Percentiles rank a stretch among this genome's conserved stretches.
phyloP scores from a whole-genome alignment of 2,797 vertebrate genomes.

The Taenioides sp. region DNA sequence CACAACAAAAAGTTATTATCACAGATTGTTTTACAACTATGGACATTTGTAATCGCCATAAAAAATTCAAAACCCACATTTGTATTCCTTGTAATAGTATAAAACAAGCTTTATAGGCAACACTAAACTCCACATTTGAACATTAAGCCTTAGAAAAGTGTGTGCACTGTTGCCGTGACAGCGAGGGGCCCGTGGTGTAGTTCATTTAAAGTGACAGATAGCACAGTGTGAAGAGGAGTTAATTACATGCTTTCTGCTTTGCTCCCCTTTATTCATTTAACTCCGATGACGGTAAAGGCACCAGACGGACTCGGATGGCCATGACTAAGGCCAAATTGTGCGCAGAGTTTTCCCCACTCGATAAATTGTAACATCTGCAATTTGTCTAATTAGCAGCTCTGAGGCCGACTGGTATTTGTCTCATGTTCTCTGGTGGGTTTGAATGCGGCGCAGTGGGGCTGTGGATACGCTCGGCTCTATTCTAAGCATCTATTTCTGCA shows the following conservation, averaged over 20 bases:
- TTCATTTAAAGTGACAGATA: constrained; percentile 54
- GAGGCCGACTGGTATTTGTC: constrained; percentile 60
- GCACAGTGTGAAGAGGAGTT: constrained; percentile 38
- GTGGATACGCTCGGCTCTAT: constrained; percentile 40
- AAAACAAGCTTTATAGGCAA: constrained; percentile 23
- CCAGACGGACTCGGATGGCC: constrained; percentile 47
- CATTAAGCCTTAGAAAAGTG: constrained; percentile 33
- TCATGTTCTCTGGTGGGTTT: constrained; percentile 49
- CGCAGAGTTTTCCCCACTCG: constrained; percentile 42
- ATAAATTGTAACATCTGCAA: constrained; percentile 62
- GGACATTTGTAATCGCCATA: neutral
- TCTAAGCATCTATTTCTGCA: constrained; percentile 5
- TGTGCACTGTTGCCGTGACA: constrained; percentile 39
- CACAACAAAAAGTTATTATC: neutral
- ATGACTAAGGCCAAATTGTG: constrained; percentile 53
- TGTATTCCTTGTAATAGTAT: constrained; percentile 9
- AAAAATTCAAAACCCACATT: constrained; percentile 11
- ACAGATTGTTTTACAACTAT: neutral
- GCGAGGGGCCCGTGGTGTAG: constrained; percentile 37
- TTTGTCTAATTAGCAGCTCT: constrained; percentile 66
- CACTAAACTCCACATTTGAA: constrained; percentile 35
- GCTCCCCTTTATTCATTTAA: constrained; percentile 61
- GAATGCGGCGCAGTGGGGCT: constrained; percentile 51
- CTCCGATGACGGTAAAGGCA: constrained; percentile 56
- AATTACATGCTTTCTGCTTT: constrained; percentile 62